Evolutionary conservation across 2,888 invertebrate species (phyloP).

Genomic region (Protonemura montana): DNA sequence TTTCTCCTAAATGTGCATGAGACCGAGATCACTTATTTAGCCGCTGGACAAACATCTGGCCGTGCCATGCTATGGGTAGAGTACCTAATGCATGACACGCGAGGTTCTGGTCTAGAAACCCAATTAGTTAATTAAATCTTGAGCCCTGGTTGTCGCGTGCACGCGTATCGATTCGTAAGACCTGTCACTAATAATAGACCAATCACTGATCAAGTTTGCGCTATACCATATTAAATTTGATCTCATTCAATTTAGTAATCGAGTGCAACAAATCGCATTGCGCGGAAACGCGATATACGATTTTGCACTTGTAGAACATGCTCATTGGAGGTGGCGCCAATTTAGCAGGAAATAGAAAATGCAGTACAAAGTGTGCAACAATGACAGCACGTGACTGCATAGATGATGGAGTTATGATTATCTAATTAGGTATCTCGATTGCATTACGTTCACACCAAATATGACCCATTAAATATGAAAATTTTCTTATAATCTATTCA

Average conservation of each 20-base stretch:
- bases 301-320: no score
- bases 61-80: not conserved
- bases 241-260: not conserved
- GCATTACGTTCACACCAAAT: not conserved
- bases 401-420: not conserved
- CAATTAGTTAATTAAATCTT: not conserved
- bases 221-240: not conserved
- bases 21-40: not conserved
- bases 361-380: not conserved
- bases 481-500: not conserved
- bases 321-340: no score
- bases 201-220: not conserved
- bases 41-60: not conserved
- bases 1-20: not conserved
- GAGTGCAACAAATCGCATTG: not conserved
- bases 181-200: not conserved
- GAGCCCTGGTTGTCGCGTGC: not conserved
- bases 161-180: not conserved
- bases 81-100: not conserved
- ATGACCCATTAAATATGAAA: not conserved
- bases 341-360: not conserved
- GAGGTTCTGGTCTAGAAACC: not conserved
- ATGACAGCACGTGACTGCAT: not conserved
- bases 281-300: not conserved
- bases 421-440: not conserved